Conservation (phyloP, 2,113 vertebrate species). For the Anhinga rufa region DNA sequence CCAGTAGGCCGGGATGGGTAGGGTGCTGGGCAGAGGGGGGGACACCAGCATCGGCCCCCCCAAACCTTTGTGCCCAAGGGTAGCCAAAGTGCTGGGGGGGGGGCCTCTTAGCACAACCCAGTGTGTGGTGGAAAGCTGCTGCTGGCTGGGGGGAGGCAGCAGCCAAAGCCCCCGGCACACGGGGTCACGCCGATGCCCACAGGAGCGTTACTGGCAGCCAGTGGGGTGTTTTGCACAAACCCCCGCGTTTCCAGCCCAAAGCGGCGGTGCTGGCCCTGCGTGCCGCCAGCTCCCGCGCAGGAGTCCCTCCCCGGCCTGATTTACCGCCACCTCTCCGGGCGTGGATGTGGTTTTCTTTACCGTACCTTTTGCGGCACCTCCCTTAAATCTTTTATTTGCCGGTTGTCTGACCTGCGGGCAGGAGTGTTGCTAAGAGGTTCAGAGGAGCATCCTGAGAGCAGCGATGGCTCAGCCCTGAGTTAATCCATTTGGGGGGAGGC, state of each 20-base stretch:
- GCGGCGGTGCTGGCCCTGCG: neutral
- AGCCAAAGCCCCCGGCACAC: neutral
- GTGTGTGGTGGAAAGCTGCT: neutral
- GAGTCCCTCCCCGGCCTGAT: neutral
- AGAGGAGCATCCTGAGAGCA: neutral
- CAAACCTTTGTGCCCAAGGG: neutral
- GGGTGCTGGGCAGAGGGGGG: neutral
- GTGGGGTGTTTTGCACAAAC: neutral
- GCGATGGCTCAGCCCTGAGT: neutral
- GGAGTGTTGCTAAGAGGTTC: neutral
- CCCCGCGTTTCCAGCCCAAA: neutral
- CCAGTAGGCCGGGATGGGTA: neutral
- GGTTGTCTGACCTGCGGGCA: slow-evolving; percentile 40
- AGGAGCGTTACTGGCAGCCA: neutral
- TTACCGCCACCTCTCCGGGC: neutral
- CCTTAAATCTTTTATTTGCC: slow-evolving; percentile 41
- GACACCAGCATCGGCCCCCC: neutral
- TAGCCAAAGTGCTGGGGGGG: neutral
- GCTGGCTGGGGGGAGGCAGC: neutral
- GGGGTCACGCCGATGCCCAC: neutral
- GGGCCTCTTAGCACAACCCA: neutral
- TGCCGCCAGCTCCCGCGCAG: neutral
- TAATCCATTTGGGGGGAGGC: neutral
- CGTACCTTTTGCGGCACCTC: neutral
- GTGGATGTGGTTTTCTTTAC: slow-evolving; percentile 10